Base-by-base conservation (phyloP, 2,888 invertebrate genomes). In the Operophtera brumata region DNA sequence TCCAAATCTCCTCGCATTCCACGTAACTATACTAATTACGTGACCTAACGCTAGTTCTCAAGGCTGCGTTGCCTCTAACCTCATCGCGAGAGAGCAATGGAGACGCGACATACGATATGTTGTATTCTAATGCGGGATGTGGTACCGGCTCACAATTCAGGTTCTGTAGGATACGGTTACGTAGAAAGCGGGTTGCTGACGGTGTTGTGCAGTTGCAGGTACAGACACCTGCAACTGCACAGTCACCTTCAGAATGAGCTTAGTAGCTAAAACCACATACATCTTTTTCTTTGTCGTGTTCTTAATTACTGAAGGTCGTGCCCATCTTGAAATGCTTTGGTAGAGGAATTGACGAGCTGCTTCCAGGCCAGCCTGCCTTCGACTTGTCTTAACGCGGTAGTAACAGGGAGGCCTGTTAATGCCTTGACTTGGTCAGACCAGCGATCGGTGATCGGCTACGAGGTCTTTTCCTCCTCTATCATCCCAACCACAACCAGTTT, bases 61-160 rank as follows among this genome's bases (percentile, higher is more conserved):
- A 62, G 48, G 63, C 52, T 49, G 57, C 40, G 26, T 32, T 26
- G 12, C 49, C 35, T 49, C 43, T 39, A 39, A 46, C 46, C 44
- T 48, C 37, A 37, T 62, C 56, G 26, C 44, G 52, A 70, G 40
- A 52, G 71, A 63, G 79, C 79, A 70, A 81, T 82, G 82, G 69
- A 78, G 57, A 56, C 49, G 62, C 47, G 54, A 67, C 74, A 70
- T 50, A 61, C 63, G 62, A 70, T 77, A 80, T 72, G 71, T 67
- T 66, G 72, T 71, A 67, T 73, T 71, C 67, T 70, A 76, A 76
- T 69, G 61, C 57, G 59, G 45, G 55, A 55, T 69, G 60, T 74
- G 64, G 74, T 78, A 62, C 54, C 13, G 69, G 64, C 63, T 66
- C 60, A 63, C 68, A 69, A 80, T 83, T 84, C 84, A 80, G 80